Conservation (phyloP, 2,113 vertebrate genomes). For the Ophthalmolycus amberensis region DNA sequence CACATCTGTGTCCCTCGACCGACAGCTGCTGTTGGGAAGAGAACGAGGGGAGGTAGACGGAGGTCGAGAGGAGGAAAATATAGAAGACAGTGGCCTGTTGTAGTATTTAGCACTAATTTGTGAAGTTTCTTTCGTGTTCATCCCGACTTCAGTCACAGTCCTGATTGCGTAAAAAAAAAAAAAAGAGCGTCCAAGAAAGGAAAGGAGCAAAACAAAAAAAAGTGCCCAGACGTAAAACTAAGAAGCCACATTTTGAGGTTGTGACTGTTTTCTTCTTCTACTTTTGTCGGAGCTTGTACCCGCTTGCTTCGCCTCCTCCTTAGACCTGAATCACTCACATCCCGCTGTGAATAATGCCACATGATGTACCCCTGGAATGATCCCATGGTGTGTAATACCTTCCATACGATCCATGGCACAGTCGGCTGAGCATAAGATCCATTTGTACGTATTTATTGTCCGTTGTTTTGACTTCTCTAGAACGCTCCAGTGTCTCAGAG, state of each 20-base stretch:
- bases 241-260: neutral
- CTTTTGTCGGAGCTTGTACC: neutral
- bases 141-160: constrained; percentile 53
- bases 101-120: constrained; percentile 71
- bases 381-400: neutral
- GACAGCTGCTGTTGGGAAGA: constrained; percentile 37
- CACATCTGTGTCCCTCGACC: constrained; percentile 25
- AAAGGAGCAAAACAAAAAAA: constrained; percentile 13
- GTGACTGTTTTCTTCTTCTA: constrained; percentile 3
- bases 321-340: constrained; percentile 6
- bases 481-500: constrained; percentile 7
- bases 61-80: constrained; percentile 7
- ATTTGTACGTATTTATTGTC: constrained; percentile 44
- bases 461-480: constrained; percentile 11
- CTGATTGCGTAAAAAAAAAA: constrained; percentile 25
- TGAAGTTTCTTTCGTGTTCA: constrained; percentile 51
- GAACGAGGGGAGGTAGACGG: constrained; percentile 5
- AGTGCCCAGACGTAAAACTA: neutral
- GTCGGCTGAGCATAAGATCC: neutral
- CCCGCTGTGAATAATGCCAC: constrained; percentile 53
- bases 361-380: constrained; percentile 31
- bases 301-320: constrained; percentile 34
- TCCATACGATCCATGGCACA: neutral
- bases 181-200: constrained; percentile 17
- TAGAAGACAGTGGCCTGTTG: constrained; percentile 51